Percentiles rank a stretch among this genome's conserved stretches.
Conservation (phyloP, 2,113 vertebrate genomes). For the Strix uralensis region DNA sequence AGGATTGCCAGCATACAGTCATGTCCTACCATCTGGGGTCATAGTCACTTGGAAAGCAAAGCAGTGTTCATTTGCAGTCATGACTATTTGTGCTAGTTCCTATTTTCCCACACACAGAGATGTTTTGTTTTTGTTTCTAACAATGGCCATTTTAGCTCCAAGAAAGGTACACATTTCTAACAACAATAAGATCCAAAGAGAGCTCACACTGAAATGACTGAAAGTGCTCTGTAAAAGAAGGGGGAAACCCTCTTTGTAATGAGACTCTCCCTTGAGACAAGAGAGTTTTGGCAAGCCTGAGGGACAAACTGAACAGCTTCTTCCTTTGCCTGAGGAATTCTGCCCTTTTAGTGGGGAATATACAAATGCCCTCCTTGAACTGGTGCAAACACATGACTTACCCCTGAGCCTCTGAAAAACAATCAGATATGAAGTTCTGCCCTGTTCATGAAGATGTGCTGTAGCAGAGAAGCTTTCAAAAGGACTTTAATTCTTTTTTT, state of each 20-base stretch:
- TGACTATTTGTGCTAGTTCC: background rate
- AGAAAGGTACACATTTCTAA: background rate
- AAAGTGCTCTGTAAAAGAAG: background rate
- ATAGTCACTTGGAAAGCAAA: background rate
- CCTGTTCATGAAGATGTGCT: background rate
- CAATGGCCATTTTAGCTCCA: background rate
- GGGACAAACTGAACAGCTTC: background rate
- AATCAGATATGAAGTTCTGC: background rate
- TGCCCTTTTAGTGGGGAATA: background rate
- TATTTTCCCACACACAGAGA: background rate
- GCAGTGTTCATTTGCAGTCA: background rate
- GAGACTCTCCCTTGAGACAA: background rate
- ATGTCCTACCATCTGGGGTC: background rate
- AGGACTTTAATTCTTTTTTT: background rate
- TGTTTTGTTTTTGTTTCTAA: background rate
- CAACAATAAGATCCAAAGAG: background rate
- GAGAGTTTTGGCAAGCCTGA: background rate
- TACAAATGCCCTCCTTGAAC: background rate
- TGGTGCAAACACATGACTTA: background rate
- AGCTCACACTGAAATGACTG: background rate
- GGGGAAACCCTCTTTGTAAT: background rate
- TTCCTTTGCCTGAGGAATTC: background rate
- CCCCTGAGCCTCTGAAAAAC: fast-evolving
- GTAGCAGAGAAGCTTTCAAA: background rate
- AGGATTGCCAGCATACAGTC: background rate